Evolutionary conservation across 2,113 vertebrate genomes (phyloP).

Genomic region (Dendropsophus ebraccatus): DNA sequence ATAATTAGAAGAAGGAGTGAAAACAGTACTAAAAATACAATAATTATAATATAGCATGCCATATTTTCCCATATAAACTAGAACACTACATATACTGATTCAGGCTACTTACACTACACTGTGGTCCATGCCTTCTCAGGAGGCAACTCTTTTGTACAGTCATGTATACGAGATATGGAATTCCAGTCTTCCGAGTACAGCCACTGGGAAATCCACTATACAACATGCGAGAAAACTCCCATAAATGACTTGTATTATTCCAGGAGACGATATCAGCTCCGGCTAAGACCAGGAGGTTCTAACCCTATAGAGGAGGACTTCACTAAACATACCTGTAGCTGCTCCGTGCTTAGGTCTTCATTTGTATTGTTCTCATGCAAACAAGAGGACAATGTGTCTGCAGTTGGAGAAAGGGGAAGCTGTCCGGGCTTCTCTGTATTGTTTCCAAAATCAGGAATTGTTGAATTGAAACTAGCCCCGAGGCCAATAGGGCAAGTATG

Average conservation of each 20-base stretch:
- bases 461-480: conserved; percentile 52
- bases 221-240: neutral
- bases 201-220: neutral
- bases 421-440: conserved; percentile 43
- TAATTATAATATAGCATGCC: neutral
- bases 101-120: conserved; percentile 7
- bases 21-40: neutral
- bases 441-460: conserved; percentile 54
- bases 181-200: neutral
- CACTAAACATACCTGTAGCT: conserved; percentile 21
- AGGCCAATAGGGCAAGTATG: conserved; percentile 42
- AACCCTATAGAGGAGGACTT: neutral
- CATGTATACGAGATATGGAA: neutral
- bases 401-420: conserved; percentile 54
- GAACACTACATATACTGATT: neutral
- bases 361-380: conserved; percentile 47
- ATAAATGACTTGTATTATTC: neutral
- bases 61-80: neutral
- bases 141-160: neutral
- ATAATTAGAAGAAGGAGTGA: no score
- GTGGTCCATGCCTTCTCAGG: conserved; percentile 1
- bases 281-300: neutral
- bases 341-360: conserved; percentile 14
- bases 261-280: neutral
- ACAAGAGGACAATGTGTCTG: conserved; percentile 49